Conservation (phyloP, 2,797 vertebrate species). For the Pitangus sulphuratus region DNA sequence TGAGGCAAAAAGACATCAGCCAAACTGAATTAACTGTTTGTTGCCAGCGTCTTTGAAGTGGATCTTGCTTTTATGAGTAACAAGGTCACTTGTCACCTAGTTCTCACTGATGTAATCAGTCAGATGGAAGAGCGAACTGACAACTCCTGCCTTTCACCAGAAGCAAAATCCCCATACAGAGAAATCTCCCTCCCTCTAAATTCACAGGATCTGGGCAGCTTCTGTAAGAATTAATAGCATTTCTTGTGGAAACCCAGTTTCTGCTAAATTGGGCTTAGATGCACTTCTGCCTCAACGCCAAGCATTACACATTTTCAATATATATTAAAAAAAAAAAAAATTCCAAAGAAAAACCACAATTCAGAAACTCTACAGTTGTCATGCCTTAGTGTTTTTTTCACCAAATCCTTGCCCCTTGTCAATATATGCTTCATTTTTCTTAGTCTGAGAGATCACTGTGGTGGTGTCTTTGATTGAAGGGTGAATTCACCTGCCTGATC, state of each 20-base stretch:
- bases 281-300: background rate
- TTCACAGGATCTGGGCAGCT: background rate
- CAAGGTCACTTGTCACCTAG: background rate
- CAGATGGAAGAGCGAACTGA: background rate
- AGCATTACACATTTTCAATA: background rate
- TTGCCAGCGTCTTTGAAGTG: background rate
- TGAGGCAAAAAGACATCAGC: background rate
- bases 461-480: background rate
- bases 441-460: background rate
- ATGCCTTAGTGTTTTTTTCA: background rate
- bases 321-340: background rate
- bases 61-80: background rate
- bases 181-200: background rate
- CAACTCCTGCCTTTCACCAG: background rate
- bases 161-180: background rate
- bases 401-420: background rate
- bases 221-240: background rate
- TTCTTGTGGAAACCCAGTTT: background rate
- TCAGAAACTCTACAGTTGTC: background rate
- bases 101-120: background rate
- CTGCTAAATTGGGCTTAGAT: background rate
- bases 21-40: background rate
- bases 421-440: background rate
- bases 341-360: background rate
- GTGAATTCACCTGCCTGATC: background rate